Evolutionary conservation across 2,113 vertebrate species (phyloP).

Genomic region (Hassar affinis): DNA sequence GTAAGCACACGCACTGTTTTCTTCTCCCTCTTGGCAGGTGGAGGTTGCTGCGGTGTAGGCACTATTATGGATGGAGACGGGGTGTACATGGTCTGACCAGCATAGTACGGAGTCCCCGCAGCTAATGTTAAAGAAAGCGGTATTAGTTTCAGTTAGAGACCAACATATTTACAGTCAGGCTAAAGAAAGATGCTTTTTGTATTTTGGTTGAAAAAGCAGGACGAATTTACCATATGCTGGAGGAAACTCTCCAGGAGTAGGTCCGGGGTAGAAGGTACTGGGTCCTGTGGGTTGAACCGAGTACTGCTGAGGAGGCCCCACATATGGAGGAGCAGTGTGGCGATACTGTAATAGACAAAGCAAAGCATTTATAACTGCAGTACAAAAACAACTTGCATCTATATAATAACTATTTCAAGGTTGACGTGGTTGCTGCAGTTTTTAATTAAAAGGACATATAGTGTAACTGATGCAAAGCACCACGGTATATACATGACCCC

Average conservation of each 20-base stretch:
- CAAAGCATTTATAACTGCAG: neutral
- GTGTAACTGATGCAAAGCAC: neutral
- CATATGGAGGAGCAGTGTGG: conserved; percentile 86
- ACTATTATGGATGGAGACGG: conserved; percentile 95
- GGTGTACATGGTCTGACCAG: conserved; percentile 87
- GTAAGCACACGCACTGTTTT: conserved; percentile 84
- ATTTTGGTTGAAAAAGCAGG: neutral
- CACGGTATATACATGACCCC: neutral
- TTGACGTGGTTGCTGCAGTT: no score
- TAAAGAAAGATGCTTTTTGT: neutral
- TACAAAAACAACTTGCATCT: neutral
- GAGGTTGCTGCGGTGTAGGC: conserved; percentile 94
- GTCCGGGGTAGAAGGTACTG: conserved; percentile 89
- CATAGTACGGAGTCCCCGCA: conserved; percentile 85
- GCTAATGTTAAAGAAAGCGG: conserved; percentile 58
- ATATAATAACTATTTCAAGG: neutral
- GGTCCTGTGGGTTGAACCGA: conserved; percentile 90
- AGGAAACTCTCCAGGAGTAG: conserved; percentile 92
- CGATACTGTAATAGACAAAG: conserved; percentile 79
- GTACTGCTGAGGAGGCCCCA: conserved; percentile 94
- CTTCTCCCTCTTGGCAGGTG: conserved; percentile 91
- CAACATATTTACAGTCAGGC: neutral
- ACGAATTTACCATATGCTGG: conserved; percentile 86
- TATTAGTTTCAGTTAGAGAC: neutral
- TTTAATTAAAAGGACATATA: neutral